Percentiles rank a stretch among this genome's conserved stretches.
These are phyloP conservation scores for Helogale parvula DNA, from an alignment of 2,113 vertebrate species.

Conservation along the genomic window DNA sequence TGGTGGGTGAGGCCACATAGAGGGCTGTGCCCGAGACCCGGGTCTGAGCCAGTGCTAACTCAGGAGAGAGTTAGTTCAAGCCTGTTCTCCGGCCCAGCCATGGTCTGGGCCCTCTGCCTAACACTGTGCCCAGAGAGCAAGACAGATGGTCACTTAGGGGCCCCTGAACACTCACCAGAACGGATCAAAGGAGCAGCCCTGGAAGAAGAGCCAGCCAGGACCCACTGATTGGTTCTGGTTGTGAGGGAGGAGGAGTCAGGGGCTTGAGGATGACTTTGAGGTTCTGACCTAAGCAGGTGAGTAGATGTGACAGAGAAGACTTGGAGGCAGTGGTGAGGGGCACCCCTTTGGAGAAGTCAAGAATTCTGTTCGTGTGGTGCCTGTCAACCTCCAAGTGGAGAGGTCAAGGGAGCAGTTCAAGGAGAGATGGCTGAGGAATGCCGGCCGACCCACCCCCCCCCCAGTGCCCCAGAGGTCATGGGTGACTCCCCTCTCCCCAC, in stretches of 20 bases:
- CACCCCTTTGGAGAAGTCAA: not conserved
- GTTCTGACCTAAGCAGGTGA: not conserved
- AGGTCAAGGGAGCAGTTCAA: not conserved
- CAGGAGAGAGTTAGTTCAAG: not conserved
- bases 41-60: not conserved
- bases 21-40: not conserved
- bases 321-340: not conserved
- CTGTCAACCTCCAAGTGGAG: not conserved
- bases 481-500: not conserved
- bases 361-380: not conserved
- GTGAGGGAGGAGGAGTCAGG: not conserved
- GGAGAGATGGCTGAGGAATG: not conserved
- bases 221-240: not conserved
- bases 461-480: not conserved
- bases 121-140: not conserved
- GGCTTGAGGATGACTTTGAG: too few relatives aligned
- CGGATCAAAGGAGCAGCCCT: fast-evolving
- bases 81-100: too few relatives aligned
- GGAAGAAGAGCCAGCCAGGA: not conserved
- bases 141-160: too few relatives aligned
- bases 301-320: not conserved
- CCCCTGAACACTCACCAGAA: not conserved
- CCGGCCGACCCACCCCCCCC: too few relatives aligned
- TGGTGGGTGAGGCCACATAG: fast-evolving
- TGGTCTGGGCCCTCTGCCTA: not conserved